These are phyloP conservation scores for Sarcophaga subvicina DNA, from an alignment of 2,888 invertebrate genomes.

Conservation along the genomic window DNA sequence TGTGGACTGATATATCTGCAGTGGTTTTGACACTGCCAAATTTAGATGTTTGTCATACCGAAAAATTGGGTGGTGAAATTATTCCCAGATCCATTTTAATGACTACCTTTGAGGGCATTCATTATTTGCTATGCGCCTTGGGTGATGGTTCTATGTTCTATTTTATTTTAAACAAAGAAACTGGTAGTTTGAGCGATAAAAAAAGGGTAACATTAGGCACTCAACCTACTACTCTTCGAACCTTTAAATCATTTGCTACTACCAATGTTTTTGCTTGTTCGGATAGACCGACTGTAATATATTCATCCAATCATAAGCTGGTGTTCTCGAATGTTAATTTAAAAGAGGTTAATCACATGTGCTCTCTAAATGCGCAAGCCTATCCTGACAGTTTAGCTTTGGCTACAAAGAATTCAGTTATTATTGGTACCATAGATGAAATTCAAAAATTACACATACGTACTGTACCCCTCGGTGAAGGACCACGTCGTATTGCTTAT, in stretches of 20 bases:
- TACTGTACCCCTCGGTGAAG: constrained; percentile 96
- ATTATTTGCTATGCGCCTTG: constrained; percentile 94
- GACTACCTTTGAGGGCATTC: constrained; percentile 95
- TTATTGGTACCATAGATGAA: constrained; percentile 98
- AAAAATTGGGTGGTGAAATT: constrained; percentile 96
- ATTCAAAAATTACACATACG: constrained; percentile 99
- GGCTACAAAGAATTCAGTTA: constrained; percentile 82
- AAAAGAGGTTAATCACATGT: constrained; percentile 98
- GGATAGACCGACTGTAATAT: constrained; percentile 98
- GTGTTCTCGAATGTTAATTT: constrained; percentile 99
- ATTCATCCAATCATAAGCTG: constrained; percentile 98
- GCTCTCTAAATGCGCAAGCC: constrained; percentile 96
- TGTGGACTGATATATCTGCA: constrained; percentile 99
- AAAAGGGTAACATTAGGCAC: constrained; percentile 99
- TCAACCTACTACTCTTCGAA: constrained; percentile 95
- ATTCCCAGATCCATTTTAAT: constrained; percentile 97
- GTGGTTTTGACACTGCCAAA: constrained; percentile 92
- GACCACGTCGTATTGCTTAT: constrained; percentile 96
- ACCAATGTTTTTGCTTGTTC: constrained; percentile 99
- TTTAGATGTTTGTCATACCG: constrained; percentile 91
- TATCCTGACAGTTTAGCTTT: constrained; percentile 91
- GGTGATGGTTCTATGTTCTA: constrained; percentile 99
- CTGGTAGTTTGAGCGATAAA: constrained; percentile 90
- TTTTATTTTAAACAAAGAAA: constrained; percentile 90
- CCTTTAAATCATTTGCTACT: constrained; percentile 94